Percentiles rank a stretch among this genome's conserved stretches.
Conservation (phyloP, 64 coral and sea anemone genomes). For the Montipora cactus region DNA sequence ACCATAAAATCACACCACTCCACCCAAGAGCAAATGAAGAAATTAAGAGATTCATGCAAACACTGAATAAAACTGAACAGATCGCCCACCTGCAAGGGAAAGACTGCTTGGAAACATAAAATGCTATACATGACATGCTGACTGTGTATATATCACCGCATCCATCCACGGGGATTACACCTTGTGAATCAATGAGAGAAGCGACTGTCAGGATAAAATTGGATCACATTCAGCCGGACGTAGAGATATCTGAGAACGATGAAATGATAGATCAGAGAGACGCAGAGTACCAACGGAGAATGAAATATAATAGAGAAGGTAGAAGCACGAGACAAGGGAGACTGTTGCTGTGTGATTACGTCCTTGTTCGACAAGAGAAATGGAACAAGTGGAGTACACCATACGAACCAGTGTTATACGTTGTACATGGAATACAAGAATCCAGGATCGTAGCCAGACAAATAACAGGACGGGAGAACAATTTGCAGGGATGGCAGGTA, state of each 20-base stretch:
- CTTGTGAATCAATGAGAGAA: slow-evolving; percentile 57
- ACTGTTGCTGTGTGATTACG: slow-evolving; percentile 56
- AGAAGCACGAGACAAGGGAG: not conserved
- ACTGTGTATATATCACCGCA: slow-evolving; percentile 66
- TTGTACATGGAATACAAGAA: slow-evolving; percentile 68
- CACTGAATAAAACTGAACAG: slow-evolving; percentile 69
- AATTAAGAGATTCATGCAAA: slow-evolving; percentile 63
- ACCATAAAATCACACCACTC: slow-evolving; percentile 55
- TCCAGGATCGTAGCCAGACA: slow-evolving; percentile 51
- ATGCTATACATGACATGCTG: slow-evolving; percentile 60
- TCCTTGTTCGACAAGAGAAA: slow-evolving; percentile 64
- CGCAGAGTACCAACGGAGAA: too few relatives aligned
- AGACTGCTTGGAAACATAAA: slow-evolving; percentile 1
- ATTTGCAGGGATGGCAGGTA: slow-evolving; percentile 72
- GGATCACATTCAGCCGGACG: too few relatives aligned
- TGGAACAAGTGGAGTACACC: slow-evolving; percentile 80
- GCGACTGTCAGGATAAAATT: not conserved
- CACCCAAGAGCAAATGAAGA: slow-evolving; percentile 72
- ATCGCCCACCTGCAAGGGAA: slow-evolving; percentile 66
- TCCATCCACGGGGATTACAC: slow-evolving; percentile 66
- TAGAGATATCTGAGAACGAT: too few relatives aligned
- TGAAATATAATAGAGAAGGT: too few relatives aligned
- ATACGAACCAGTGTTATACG: slow-evolving; percentile 79
- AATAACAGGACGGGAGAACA: slow-evolving; percentile 51
- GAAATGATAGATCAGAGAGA: too few relatives aligned